Evolutionary conservation across 2,797 vertebrate species (phyloP), one percentile per base, ranked within the genome.

Genomic region (Brachyrhaphis roseni): DNA sequence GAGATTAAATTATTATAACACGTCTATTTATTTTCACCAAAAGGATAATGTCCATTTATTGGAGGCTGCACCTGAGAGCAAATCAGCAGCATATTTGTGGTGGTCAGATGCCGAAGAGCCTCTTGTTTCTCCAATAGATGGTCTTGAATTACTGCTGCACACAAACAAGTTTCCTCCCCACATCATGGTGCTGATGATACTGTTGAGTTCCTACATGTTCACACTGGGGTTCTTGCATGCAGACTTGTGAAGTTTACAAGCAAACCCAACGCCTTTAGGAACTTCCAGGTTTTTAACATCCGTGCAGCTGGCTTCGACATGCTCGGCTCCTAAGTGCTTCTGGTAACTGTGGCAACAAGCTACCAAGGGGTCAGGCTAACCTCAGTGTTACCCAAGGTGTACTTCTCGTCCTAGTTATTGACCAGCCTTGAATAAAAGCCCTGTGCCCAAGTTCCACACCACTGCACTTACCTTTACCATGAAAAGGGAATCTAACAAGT

Each of bases 161-260:
- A 77, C 84, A 64, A 78, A 90, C 77, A 78, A 87, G 79, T 87
- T 89, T 82, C 74, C 78, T 72, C 87, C 83, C 45, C 39, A 77
- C 86, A 86, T 81, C 87, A 89, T 90, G 95, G 95, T 96, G 95
- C 95, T 96, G 93, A 91, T 88, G 82, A 84, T 87, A 90, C 84
- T 80, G 39, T 72, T 83, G 11, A 80, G 31, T 83, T 89, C 82
- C 82, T 82, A 82, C 72, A 78, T 82, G 78, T 71, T 13, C 26
- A 46, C 43, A 28, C 26, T 18, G 13, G 41, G 68, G 68, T 71
- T 46, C 13, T 71, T 71, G 68, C 26, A 45, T 10, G 49, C 55
- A 41, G 89, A 87, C 76, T 74, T 86, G 75, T 92, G 83, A 93
- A 86, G 94, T 95, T 96, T 95, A 95, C 94, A 94, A 86, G 81